Evolutionary conservation across 2,888 invertebrate genomes (phyloP).

Genomic region (Heliconius erato): DNA sequence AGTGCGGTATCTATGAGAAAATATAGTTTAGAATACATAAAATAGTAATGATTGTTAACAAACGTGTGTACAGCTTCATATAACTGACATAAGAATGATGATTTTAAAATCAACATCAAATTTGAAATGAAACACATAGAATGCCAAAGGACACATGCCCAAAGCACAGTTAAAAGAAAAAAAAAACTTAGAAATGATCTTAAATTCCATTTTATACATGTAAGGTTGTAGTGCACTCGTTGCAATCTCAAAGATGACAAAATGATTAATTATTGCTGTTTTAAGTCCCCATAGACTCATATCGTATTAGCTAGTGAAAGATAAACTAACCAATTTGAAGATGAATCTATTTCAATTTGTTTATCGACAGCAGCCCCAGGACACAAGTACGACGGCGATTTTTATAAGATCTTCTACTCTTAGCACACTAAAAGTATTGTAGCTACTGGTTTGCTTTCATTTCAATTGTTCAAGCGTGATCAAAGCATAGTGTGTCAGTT

Average conservation of each 20-base stretch:
- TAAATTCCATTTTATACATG: background rate
- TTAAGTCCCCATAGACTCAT: background rate
- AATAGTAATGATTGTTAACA: background rate
- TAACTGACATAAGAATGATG: conserved; percentile 5
- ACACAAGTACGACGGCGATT: background rate
- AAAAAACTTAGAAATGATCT: background rate
- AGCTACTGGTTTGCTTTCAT: background rate
- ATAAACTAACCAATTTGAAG: background rate
- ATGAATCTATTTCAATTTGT: background rate
- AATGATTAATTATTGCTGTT: too few relatives aligned
- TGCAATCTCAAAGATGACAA: too few relatives aligned
- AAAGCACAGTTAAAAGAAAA: conserved; percentile 1
- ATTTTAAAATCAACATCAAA: background rate
- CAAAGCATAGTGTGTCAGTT: conserved; percentile 21
- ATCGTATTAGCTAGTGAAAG: background rate
- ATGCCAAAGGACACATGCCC: background rate
- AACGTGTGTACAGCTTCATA: conserved; percentile 7
- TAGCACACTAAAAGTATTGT: background rate
- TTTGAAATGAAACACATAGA: background rate
- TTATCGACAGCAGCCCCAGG: background rate
- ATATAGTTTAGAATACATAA: background rate
- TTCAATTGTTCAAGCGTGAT: background rate
- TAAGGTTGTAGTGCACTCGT: background rate
- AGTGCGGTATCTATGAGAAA: background rate
- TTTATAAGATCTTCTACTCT: background rate